Conservation (phyloP, 2,113 vertebrate genomes). For the Gadus macrocephalus region DNA sequence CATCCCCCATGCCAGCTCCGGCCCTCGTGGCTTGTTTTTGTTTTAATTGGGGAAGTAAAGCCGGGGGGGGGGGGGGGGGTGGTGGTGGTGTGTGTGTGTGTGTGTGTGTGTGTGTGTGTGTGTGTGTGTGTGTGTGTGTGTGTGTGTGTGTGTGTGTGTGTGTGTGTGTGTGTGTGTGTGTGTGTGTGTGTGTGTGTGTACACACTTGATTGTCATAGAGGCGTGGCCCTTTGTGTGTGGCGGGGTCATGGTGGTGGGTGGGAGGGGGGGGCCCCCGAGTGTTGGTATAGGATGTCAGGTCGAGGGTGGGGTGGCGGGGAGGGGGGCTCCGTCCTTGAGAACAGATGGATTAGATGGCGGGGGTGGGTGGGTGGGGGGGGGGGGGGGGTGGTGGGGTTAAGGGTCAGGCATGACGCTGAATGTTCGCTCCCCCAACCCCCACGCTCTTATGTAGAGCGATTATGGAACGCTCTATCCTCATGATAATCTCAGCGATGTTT, state of each 20-base stretch:
- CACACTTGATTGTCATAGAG: conserved; percentile 56
- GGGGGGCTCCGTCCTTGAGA: conserved; percentile 20
- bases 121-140: conserved; percentile 23
- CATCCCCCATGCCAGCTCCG: conserved; percentile 22
- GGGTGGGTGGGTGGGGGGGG: conserved; percentile 5
- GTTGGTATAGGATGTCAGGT: not conserved
- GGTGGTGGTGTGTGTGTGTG: conserved; percentile 19
- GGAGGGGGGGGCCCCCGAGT: not conserved
- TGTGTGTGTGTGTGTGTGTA: not conserved
- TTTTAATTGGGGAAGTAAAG: conserved; percentile 45
- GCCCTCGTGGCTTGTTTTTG: conserved; percentile 24
- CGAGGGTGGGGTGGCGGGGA: not conserved
- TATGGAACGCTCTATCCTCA: too few relatives aligned
- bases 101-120: too few relatives aligned
- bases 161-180: too few relatives aligned
- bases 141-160: conserved; percentile 30
- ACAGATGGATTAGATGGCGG: conserved; percentile 53
- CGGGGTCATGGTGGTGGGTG: conserved; percentile 18
- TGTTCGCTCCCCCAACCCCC: too few relatives aligned
- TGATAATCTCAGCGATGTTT: too few relatives aligned
- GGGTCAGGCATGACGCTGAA: not conserved
- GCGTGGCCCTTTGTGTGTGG: conserved; percentile 46
- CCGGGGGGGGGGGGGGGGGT: too few relatives aligned
- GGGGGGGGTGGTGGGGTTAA: not conserved
- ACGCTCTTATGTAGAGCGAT: too few relatives aligned